Evolutionary conservation across 2,888 invertebrate species (phyloP), one percentile per base, ranked within the genome.

Genomic region (Tenthredo scrophulariae): DNA sequence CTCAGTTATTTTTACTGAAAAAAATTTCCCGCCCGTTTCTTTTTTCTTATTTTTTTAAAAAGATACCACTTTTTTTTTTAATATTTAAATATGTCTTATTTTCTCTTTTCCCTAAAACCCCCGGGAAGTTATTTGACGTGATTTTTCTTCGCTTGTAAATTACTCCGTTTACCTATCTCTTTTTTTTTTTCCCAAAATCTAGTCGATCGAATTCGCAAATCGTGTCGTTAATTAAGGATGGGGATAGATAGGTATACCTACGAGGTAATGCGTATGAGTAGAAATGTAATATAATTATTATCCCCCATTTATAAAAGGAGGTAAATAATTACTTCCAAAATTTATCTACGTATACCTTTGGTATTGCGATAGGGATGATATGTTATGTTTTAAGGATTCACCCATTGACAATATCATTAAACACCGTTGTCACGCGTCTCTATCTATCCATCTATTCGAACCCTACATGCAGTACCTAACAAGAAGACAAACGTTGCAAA

Each of bases 351-450:
- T 88, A 88, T 87, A 89, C 89, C 1, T 13, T 0, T 43, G 9
- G 88, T 90, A 89, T 87, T 87, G 88, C 85, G 88, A 88, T 26
- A 72, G 15, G 4, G n/a, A 10, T 77, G 18, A 22, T 43, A 43
- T 22, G 43, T 43, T 22, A 89, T 89, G 88, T 91, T 93, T 92
- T 92, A 92, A 91, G 92, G 93, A 92, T 93, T 93, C 92, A 88
- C 89, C 88, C 90, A 89, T 91, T 90, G 89, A 87, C 90, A 90
- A 91, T 91, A 91, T 91, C 90, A 90, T 91, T 91, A 91, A 92
- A 91, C 89, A 90, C 87, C 43, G 33, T 9, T n/a, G n/a, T 29
- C 29, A 65, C 26, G 33, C 67, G 13, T 67, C 67, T 4, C 29
- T 67, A 22, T 15, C 72, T 7, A 22, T 40, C 2, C 22, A 37